Evolutionary conservation across 2,888 invertebrate species (phyloP), one percentile per base, ranked within the genome.

Genomic region (Drosophila heteroneura): DNA sequence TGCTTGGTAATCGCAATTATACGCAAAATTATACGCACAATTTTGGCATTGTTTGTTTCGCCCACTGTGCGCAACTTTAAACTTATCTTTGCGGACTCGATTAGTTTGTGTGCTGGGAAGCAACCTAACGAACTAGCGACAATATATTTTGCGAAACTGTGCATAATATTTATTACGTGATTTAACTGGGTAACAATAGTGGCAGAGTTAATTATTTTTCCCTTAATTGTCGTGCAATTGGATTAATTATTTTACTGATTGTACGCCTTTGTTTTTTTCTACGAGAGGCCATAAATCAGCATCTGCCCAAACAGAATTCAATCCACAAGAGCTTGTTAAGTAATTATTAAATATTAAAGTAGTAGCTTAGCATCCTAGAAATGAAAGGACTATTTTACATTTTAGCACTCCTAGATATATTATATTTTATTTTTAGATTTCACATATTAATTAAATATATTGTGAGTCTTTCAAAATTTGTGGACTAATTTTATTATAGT

Each of bases 181-280:
- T 61, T 60, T 47, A 19, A 39, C 41, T 51, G n/a, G n/a, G 6
- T 19, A 26, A 22, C 37, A 22, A 32, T 14, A n/a, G 58, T 35
- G 51, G 10, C 12, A 47, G 33, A 44, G 28, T 57, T 59, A 61
- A 65, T 76, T 61, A 54, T 30, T 69, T 63, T 39, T 33, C 9
- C 2, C 47, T 57, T 58, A 59, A 77, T 81, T 81, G 59, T 26
- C 37, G n/a, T 76, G 64, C 59, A 71, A 71, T 65, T 77, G 60
- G 22, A 26, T 64, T 62, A 76, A 79, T 76, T 79, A 67, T 61
- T 76, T 67, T 52, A 33, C 35, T 58, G 22, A 58, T 68, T 68
- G 32, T 51, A 28, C n/a, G 41, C 44, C 22, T 54, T 64, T 53
- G 28, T 41, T 10, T 5, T 14, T 5, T 28, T 10, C 16, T 14